Percentiles rank a stretch among this genome's conserved stretches.
Conservation (phyloP, 2,888 invertebrate species). For the Tipula unca region DNA sequence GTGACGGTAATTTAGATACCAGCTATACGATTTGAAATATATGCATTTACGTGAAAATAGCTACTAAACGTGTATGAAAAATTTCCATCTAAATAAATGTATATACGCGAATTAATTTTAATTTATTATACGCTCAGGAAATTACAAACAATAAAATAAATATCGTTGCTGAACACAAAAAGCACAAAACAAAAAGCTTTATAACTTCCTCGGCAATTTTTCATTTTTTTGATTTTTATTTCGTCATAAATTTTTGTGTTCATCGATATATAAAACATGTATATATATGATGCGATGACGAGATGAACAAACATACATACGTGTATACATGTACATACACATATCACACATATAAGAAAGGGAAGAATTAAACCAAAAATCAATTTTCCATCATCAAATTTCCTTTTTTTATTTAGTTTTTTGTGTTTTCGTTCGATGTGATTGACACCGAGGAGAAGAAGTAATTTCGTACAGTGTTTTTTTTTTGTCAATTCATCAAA, state of each 20-base stretch:
- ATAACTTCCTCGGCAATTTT: constrained; percentile 14
- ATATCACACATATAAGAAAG: background rate
- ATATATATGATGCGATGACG: background rate
- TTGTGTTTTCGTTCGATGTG: background rate
- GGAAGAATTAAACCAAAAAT: constrained; percentile 16
- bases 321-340: background rate
- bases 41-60: background rate
- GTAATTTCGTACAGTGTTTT: background rate
- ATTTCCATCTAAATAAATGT: background rate
- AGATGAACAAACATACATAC: background rate
- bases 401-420: background rate
- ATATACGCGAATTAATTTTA: background rate
- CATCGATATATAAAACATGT: no score
- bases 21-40: background rate
- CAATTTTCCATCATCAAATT: background rate
- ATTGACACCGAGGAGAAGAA: background rate
- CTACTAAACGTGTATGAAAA: background rate
- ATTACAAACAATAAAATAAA: constrained; percentile 2
- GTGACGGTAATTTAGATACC: background rate
- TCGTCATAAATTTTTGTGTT: background rate
- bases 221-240: background rate
- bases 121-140: constrained; percentile 14
- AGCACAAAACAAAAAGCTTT: background rate
- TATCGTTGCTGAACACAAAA: background rate
- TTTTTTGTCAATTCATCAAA: constrained; percentile 8